phyloP scores from a whole-genome alignment of 92 coral and sea anemone species.

The Blastomussa wellsi region DNA sequence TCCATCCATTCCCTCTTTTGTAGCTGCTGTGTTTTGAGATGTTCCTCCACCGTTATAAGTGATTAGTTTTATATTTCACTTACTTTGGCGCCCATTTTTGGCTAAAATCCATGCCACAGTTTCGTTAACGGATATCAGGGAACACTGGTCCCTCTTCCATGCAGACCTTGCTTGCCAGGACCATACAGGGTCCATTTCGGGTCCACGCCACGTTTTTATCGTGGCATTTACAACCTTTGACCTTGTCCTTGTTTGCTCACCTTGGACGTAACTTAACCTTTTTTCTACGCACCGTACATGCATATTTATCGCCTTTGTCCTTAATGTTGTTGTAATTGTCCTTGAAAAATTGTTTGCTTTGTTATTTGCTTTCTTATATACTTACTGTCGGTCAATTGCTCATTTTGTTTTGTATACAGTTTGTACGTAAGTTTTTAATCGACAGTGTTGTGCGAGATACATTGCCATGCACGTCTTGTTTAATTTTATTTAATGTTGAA shows the following conservation, averaged over 20 bases:
- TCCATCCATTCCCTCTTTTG: too few relatives aligned
- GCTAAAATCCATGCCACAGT: too few relatives aligned
- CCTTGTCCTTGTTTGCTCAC: background rate
- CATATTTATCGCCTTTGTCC: background rate
- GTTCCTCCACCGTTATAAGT: too few relatives aligned
- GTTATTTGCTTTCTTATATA: too few relatives aligned
- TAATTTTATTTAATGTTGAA: background rate
- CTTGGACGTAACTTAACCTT: background rate
- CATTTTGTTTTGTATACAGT: background rate
- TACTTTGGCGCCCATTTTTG: too few relatives aligned
- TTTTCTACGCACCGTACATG: background rate
- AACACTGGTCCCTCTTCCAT: background rate
- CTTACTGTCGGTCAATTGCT: too few relatives aligned
- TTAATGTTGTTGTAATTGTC: background rate
- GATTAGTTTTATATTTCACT: too few relatives aligned
- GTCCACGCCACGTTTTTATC: constrained; percentile 39
- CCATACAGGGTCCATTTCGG: constrained; percentile 17
- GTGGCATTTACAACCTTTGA: constrained; percentile 1
- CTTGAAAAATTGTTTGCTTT: background rate
- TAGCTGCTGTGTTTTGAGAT: background rate
- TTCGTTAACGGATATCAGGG: background rate
- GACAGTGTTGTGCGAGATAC: background rate
- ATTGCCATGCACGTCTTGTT: background rate
- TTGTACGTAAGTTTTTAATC: background rate
- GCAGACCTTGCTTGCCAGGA: constrained; percentile 4